phyloP scores from a whole-genome alignment of 2,113 vertebrate species.

The Centropus unirufus region DNA sequence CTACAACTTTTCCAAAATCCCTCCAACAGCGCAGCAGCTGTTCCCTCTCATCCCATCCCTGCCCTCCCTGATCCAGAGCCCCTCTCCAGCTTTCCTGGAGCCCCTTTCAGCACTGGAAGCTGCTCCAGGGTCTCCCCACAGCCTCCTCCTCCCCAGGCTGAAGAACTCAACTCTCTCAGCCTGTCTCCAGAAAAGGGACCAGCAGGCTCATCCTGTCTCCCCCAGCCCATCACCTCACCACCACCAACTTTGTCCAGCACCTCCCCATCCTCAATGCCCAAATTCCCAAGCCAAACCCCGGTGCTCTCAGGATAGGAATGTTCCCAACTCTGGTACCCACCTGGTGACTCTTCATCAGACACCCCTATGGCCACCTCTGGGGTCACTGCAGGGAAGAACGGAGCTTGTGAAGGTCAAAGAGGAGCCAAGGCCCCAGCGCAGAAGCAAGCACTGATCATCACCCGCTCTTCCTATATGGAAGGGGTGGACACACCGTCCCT shows the following conservation, averaged over 20 bases:
- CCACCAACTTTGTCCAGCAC: neutral
- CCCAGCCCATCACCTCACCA: neutral
- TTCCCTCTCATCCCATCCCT: too few relatives aligned
- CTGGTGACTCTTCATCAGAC: slow-evolving; percentile 26
- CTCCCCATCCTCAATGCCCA: neutral
- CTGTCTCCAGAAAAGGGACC: too few relatives aligned
- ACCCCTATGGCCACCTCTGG: neutral
- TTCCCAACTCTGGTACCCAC: accelerated
- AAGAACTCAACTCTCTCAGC: too few relatives aligned
- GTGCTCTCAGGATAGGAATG: accelerated
- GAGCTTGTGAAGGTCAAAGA: neutral
- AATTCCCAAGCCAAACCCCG: accelerated
- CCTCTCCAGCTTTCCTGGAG: too few relatives aligned
- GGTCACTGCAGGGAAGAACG: slow-evolving; percentile 13
- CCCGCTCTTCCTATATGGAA: accelerated
- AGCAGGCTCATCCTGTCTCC: too few relatives aligned
- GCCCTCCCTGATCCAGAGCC: too few relatives aligned
- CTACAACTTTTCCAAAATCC: neutral
- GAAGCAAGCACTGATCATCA: neutral
- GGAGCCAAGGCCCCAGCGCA: accelerated
- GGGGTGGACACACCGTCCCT: neutral
- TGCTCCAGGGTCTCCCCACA: too few relatives aligned
- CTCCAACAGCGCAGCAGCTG: neutral
- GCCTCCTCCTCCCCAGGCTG: too few relatives aligned
- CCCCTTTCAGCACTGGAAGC: too few relatives aligned